phyloP scores from a whole-genome alignment of 2,797 vertebrate genomes.

The Hirundo rustica region DNA sequence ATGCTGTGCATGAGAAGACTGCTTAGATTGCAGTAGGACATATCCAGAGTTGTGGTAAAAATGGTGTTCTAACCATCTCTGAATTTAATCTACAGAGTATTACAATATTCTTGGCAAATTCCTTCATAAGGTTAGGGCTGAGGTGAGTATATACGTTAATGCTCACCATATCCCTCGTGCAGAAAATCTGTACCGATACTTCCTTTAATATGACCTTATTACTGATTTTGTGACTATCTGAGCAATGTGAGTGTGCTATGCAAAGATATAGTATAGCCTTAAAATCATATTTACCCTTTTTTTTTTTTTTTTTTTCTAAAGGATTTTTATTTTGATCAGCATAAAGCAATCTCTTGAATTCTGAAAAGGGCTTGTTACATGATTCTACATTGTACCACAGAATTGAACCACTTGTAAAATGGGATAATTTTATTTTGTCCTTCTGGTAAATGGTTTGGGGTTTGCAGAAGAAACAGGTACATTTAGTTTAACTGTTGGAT shows the following conservation, averaged over 20 bases:
- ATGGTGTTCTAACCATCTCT: neutral
- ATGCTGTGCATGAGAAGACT: neutral
- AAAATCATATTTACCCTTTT: neutral
- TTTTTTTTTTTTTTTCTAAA: neutral
- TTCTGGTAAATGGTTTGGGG: neutral
- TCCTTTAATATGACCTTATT: neutral
- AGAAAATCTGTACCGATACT: neutral
- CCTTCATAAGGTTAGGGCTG: neutral
- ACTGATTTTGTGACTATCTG: neutral
- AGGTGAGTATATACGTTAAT: neutral
- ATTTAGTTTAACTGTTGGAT: slow-evolving; percentile 24
- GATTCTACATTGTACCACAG: neutral
- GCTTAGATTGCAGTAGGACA: neutral
- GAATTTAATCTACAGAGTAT: neutral
- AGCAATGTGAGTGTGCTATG: neutral
- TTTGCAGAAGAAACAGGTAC: neutral
- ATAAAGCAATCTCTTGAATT: neutral
- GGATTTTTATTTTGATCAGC: neutral
- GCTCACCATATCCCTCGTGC: neutral
- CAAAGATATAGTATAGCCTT: neutral
- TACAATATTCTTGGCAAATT: neutral
- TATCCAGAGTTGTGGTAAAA: neutral
- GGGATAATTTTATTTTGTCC: neutral
- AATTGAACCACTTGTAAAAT: neutral
- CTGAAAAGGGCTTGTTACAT: neutral